phyloP scores from a whole-genome alignment of 2,797 vertebrate species.

The Channallabes apus region DNA sequence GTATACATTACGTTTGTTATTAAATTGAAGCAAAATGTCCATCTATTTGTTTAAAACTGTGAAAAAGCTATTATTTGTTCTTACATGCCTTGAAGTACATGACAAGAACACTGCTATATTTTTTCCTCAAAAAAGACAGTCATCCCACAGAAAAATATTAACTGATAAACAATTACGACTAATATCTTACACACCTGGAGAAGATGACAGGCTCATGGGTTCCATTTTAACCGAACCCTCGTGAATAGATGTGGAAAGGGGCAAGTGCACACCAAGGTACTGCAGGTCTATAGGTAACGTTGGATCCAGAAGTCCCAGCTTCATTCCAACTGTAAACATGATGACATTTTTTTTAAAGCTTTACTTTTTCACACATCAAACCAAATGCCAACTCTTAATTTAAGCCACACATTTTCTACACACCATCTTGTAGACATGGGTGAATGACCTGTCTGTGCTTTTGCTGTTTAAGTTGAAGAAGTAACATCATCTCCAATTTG shows the following conservation, averaged over 20 bases:
- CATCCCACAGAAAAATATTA: background rate
- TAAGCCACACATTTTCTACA: conserved; percentile 34
- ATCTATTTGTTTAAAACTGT: background rate
- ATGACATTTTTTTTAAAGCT: conserved; percentile 18
- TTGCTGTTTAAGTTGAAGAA: conserved; percentile 79
- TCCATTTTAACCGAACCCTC: background rate
- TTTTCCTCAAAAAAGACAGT: background rate
- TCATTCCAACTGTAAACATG: conserved; percentile 84
- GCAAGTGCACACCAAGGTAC: conserved; percentile 86
- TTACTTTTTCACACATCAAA: background rate
- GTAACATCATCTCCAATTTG: conserved; percentile 74
- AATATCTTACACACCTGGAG: conserved; percentile 59
- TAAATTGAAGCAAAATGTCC: background rate
- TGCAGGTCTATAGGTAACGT: conserved; percentile 83
- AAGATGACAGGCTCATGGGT: background rate
- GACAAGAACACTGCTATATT: background rate
- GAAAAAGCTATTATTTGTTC: too few relatives aligned
- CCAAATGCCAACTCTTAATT: background rate
- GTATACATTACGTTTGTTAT: background rate
- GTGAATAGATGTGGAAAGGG: conserved; percentile 69
- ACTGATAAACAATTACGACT: background rate
- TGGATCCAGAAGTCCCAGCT: conserved; percentile 84
- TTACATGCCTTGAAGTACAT: background rate
- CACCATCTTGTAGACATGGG: conserved; percentile 89
- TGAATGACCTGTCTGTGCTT: conserved; percentile 91